Percentiles rank a stretch among this genome's conserved stretches.
Conservation (phyloP, 2,113 vertebrate genomes). For the Corythaixoides concolor region DNA sequence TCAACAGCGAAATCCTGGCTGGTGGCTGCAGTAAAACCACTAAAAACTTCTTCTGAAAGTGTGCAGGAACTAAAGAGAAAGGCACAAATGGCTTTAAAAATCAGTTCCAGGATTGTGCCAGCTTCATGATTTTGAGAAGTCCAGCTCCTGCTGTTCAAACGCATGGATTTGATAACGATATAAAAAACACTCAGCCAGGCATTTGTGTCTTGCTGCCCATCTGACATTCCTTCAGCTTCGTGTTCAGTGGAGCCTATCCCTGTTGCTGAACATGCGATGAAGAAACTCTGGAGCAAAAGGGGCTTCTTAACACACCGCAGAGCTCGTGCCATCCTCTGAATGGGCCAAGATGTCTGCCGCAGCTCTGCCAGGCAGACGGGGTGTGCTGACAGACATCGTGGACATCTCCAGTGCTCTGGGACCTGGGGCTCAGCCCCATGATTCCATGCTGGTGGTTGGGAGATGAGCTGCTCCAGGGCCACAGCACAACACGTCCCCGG, state of each 20-base stretch:
- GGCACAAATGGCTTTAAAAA: not conserved
- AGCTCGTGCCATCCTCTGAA: not conserved
- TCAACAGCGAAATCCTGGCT: not conserved
- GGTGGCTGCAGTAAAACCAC: not conserved
- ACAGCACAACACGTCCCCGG: not conserved
- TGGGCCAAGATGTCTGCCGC: not conserved
- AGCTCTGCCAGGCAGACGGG: not conserved
- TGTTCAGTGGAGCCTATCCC: not conserved
- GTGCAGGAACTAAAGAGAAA: not conserved
- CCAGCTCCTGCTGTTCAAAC: not conserved
- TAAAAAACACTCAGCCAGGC: not conserved
- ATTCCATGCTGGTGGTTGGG: not conserved
- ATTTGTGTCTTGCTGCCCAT: rapidly evolving
- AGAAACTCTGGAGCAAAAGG: not conserved
- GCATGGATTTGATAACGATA: not conserved
- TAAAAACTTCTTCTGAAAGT: not conserved
- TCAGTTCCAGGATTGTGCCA: not conserved
- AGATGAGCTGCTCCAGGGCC: not conserved
- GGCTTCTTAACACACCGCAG: not conserved
- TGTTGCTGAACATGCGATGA: not conserved
- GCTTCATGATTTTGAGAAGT: not conserved
- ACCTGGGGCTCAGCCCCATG: not conserved
- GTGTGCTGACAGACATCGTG: not conserved
- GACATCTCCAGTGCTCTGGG: not conserved
- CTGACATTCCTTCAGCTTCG: not conserved